Evolutionary conservation across 2,113 vertebrate genomes (phyloP), one percentile per base, ranked within the genome.

Genomic region (Natator depressus): DNA sequence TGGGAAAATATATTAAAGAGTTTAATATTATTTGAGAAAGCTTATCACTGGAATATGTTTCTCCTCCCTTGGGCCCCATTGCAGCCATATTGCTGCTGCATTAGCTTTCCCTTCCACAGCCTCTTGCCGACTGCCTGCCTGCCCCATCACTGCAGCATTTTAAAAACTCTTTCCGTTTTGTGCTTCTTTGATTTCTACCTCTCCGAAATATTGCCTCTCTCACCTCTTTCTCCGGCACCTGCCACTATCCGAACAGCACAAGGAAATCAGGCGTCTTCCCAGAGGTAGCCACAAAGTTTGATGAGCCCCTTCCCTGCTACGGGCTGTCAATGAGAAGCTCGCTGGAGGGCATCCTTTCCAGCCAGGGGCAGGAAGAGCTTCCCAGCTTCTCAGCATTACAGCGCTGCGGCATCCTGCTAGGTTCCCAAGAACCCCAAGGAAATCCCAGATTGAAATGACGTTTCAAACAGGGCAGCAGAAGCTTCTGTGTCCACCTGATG

Each of bases 11-110:
- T 24, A 88, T 91, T 80, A 94, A 89, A 55, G 62, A 91, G 51
- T 93, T 95, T 69, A 85, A 80, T 90, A 85, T 69, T 84, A 53
- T 85, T 91, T 95, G 88, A 62, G 87, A 83, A 89, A 95, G 78
- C 80, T 91, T 86, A 90, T 93, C 82, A 24, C 91, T 62, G 50
- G 65, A 93, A 84, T 80, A 4, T 17, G 38, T 85, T 95, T 84
- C 75, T 69, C 49, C 57, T 53, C 62, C 85, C 35, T 19, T 29
- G 49, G 85, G 94, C 84, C 69, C n/a, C 53, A 20, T 46, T 93
- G 82, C 75, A 89, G 62, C 72, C 87, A 46, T 49, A 83, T 0
- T 82, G 88, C 85, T 82, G 88, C 85, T 82, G 38, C 93, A 87
- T 8, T 81, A 93, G 57, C 93, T 88, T 83, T 93, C 88, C 78